Evolutionary conservation across 92 coral and sea anemone genomes (phyloP), one percentile per base, ranked within the genome.

Genomic region (Pocillopora grandis): DNA sequence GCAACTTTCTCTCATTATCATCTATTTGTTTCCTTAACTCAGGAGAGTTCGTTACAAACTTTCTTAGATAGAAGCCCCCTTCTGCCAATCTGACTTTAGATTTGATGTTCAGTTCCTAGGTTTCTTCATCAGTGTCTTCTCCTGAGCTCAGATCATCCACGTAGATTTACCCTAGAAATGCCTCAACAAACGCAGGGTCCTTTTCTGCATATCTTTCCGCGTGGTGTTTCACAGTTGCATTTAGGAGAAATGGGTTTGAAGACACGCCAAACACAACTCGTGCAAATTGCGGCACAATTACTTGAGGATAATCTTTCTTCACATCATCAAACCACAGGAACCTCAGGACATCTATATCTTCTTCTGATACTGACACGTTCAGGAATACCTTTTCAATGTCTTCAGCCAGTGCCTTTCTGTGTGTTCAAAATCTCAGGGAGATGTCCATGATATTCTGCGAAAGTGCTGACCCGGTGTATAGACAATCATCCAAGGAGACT

Each of bases 31-130:
- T 58, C 75, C 80, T 85, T 19, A 80, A 72, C 12, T 49, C 77
- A 15, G 74, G 66, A 0, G 90, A 88, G 69, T 91, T 91, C 7
- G 91, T 78, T 35, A 71, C 60, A 83, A 84, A 89, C 77, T 82
- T 91, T 27, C 90, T 21, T 19, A 91, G 48, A 69, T 91, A 85
- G 70, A 89, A 91, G 8, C 90, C 92, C 12, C 94, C 90, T 75
- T 87, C 87, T 13, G 72, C 74, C 15, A 88, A 42, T 48, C 91
- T 72, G 52, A 69, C 66, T 67, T 88, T 85, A 14, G 92, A 68
- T 62, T 89, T 89, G 33, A 86, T 36, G 76, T 76, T 72, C 52
- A 87, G n/a, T 58, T 80, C 36, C 52, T 58, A 71, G 31, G 90
- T 76, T 52, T 66, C 60, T 19, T 85, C 81, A 52, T 69, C 88